phyloP scores from a whole-genome alignment of 1,140 invertebrate genomes.

The Listronotus oregonensis region DNA sequence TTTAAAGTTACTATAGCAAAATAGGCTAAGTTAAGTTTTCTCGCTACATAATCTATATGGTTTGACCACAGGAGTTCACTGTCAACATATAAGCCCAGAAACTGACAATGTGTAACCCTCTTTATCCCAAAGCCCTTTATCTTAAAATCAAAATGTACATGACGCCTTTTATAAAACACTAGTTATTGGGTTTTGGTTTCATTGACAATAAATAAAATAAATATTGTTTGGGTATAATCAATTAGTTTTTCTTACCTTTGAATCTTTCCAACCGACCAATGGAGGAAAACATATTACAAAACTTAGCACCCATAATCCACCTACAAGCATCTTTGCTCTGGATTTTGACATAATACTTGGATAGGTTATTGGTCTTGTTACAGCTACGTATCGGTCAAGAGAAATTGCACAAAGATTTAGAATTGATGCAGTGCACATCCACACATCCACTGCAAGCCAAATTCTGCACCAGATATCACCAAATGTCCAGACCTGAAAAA shows the following conservation, averaged over 20 bases:
- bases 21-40: too few relatives aligned
- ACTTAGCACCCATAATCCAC: slow-evolving; percentile 89
- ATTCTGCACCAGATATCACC: slow-evolving; percentile 90
- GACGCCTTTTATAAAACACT: too few relatives aligned
- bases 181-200: too few relatives aligned
- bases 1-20: too few relatives aligned
- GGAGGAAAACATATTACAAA: slow-evolving; percentile 97
- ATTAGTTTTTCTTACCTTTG: slow-evolving; percentile 64
- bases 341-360: slow-evolving; percentile 90
- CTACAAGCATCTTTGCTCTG: slow-evolving; percentile 86
- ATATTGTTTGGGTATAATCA: too few relatives aligned
- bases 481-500: slow-evolving; percentile 86
- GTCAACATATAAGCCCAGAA: too few relatives aligned
- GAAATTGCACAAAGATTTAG: slow-evolving; percentile 91
- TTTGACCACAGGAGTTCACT: too few relatives aligned
- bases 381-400: slow-evolving; percentile 91
- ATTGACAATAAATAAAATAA: too few relatives aligned
- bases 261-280: slow-evolving; percentile 91
- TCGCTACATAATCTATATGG: too few relatives aligned
- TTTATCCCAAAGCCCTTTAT: too few relatives aligned
- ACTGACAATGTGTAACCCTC: too few relatives aligned
- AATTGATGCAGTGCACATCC: slow-evolving; percentile 96
- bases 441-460: slow-evolving; percentile 93
- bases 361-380: slow-evolving; percentile 91
- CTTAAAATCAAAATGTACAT: too few relatives aligned